Percentiles rank a stretch among this genome's conserved stretches.
Conservation (phyloP, 2,888 invertebrate genomes). For the Agrenia bidenticulata region DNA sequence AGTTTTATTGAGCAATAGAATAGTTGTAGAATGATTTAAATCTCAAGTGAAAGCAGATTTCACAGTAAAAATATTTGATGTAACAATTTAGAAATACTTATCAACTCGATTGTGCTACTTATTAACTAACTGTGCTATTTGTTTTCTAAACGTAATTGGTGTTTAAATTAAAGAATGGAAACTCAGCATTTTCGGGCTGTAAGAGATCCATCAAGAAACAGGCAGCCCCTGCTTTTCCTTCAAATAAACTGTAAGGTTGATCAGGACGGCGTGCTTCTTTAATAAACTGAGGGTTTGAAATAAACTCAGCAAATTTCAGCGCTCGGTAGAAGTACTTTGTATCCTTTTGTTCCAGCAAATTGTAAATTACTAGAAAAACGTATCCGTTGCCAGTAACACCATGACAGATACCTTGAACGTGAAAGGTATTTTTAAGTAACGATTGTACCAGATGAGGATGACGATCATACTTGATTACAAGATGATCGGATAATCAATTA, state of each 20-base stretch:
- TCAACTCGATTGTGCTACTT: too few species aligned
- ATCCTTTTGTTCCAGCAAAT: constrained; percentile 67
- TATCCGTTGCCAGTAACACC: constrained; percentile 83
- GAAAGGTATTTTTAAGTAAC: too few species aligned
- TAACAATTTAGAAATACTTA: too few species aligned
- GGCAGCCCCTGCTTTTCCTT: constrained; percentile 78
- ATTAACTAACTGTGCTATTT: too few species aligned
- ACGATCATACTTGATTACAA: too few species aligned
- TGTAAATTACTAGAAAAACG: constrained; percentile 72
- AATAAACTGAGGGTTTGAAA: constrained; percentile 67
- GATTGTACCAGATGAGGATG: too few species aligned
- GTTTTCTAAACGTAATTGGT: constrained; percentile 24
- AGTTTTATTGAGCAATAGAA: too few species aligned
- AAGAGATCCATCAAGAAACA: constrained; percentile 78
- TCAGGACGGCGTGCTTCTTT: constrained; percentile 73
- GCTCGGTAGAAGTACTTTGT: constrained; percentile 73
- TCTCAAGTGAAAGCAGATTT: too few species aligned
- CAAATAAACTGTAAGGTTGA: constrained; percentile 78
- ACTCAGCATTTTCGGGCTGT: constrained; percentile 71
- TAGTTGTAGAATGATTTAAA: too few species aligned
- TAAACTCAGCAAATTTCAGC: constrained; percentile 72
- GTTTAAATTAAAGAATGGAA: constrained; percentile 80
- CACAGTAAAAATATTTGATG: too few species aligned
- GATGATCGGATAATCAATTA: constrained; percentile 1
- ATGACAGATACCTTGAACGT: constrained; percentile 81